phyloP scores from a whole-genome alignment of 2,888 invertebrate genomes.

The Apamea epomidion region DNA sequence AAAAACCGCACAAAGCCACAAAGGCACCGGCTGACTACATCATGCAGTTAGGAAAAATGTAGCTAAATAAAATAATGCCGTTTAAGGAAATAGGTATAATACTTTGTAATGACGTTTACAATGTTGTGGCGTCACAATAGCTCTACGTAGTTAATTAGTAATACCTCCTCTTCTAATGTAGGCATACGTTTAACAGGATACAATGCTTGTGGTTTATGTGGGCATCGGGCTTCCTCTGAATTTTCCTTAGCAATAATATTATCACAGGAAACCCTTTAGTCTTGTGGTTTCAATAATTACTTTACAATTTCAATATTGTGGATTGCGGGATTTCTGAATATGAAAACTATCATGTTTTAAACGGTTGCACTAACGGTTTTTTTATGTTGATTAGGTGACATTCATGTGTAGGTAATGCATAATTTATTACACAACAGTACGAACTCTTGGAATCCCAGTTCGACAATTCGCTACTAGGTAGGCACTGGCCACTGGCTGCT shows the following conservation, averaged over 20 bases:
- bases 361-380: background rate
- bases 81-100: background rate
- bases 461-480: background rate
- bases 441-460: background rate
- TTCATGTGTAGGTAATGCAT: background rate
- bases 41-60: background rate
- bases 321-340: background rate
- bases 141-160: background rate
- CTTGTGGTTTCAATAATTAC: slow-evolving; percentile 3
- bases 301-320: background rate
- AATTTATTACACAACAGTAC: background rate
- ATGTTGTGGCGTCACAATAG: background rate
- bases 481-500: background rate
- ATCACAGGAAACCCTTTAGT: background rate
- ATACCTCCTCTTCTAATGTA: background rate
- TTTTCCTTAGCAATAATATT: slow-evolving; percentile 8
- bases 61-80: background rate
- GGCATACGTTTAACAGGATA: background rate
- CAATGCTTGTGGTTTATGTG: slow-evolving; percentile 1
- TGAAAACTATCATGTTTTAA: background rate
- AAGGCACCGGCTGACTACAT: background rate
- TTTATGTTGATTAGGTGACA: background rate
- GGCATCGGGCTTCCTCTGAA: background rate
- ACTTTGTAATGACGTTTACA: background rate
- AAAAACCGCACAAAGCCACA: background rate